Percentiles rank a stretch among this genome's conserved stretches.
Evolutionary conservation across 2,113 vertebrate species (phyloP).

Genomic region (Columba livia): DNA sequence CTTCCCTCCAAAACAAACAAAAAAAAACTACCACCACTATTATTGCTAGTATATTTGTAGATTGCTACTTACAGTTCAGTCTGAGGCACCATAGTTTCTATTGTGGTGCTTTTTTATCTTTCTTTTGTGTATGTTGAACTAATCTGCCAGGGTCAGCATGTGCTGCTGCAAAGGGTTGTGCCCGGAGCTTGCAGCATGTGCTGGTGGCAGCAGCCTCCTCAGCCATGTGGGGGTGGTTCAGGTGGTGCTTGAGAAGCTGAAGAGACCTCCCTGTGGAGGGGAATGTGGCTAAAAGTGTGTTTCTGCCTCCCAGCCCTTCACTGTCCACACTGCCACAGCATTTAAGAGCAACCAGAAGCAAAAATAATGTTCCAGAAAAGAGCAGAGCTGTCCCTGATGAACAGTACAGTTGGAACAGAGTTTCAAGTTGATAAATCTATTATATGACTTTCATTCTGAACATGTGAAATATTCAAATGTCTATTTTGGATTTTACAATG

Average conservation of each 20-base stretch:
- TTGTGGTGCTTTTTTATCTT: neutral
- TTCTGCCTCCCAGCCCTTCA: neutral
- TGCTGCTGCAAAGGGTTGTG: neutral
- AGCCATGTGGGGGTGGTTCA: fast-evolving
- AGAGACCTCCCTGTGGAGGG: neutral
- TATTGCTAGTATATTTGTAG: neutral
- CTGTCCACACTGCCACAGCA: too few relatives aligned
- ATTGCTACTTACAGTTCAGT: neutral
- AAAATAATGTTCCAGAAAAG: neutral
- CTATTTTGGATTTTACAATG: neutral
- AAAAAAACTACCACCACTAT: too few relatives aligned
- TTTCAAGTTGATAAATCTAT: neutral
- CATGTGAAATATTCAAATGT: neutral
- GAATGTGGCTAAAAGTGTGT: neutral
- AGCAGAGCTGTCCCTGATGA: neutral
- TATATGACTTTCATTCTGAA: neutral
- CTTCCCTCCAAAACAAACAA: neutral
- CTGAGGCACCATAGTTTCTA: neutral
- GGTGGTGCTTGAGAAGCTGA: neutral
- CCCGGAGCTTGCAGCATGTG: neutral
- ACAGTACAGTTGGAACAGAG: neutral
- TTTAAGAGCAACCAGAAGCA: neutral
- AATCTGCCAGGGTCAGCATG: fast-evolving
- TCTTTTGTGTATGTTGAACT: neutral
- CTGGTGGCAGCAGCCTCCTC: neutral